phyloP scores from a whole-genome alignment of 2,797 vertebrate species.

The Hafferia zeledoni region DNA sequence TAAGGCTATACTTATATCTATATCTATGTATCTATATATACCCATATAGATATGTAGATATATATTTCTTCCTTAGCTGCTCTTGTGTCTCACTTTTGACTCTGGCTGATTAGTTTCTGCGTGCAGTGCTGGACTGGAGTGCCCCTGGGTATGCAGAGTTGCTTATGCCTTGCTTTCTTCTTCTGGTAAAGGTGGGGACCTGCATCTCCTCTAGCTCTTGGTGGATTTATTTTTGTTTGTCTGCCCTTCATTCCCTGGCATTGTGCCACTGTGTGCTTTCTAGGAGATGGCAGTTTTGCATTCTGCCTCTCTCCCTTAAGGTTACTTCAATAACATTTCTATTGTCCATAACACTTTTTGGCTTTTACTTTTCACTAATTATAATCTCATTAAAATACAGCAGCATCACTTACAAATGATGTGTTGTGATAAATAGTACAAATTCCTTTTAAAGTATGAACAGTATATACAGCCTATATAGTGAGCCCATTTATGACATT shows the following conservation, averaged over 20 bases:
- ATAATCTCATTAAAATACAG: not conserved
- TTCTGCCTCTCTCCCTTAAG: not conserved
- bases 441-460: not conserved
- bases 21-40: not conserved
- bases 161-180: not conserved
- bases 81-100: not conserved
- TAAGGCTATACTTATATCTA: not conserved
- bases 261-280: not conserved
- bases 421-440: not conserved
- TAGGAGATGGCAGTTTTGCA: not conserved
- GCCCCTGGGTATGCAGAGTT: not conserved
- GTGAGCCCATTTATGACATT: not conserved
- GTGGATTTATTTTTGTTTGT: not conserved
- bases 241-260: not conserved
- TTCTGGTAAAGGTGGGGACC: not conserved
- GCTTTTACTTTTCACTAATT: slow-evolving; percentile 11
- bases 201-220: not conserved
- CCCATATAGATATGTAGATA: not conserved
- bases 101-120: not conserved
- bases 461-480: not conserved
- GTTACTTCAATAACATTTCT: not conserved
- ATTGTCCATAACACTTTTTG: not conserved
- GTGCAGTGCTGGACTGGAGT: not conserved
- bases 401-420: not conserved
- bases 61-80: not conserved